These are phyloP conservation scores for Pogoniulus pusillus DNA, from an alignment of 2,797 vertebrate genomes.

Conservation along the genomic window DNA sequence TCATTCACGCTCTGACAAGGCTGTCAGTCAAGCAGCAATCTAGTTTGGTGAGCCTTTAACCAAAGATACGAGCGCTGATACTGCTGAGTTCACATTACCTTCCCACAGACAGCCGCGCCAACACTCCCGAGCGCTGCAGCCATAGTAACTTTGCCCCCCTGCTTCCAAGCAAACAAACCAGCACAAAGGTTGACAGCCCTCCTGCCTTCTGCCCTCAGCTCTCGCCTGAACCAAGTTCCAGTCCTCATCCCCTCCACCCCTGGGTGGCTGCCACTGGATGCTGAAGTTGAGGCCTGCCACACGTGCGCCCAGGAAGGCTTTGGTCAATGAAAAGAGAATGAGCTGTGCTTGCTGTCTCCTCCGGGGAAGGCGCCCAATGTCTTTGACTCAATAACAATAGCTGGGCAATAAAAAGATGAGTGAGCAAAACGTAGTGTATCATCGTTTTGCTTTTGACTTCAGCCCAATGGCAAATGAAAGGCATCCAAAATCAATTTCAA, in stretches of 20 bases:
- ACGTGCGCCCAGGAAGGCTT: conserved; percentile 8
- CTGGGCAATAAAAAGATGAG: conserved; percentile 69
- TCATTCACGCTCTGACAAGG: conserved; percentile 80
- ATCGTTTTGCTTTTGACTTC: conserved; percentile 68
- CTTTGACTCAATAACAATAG: conserved; percentile 67
- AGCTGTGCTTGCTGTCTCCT: conserved; percentile 28
- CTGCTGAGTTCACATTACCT: conserved; percentile 79
- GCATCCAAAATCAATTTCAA: conserved; percentile 76
- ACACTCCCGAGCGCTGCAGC: conserved; percentile 40
- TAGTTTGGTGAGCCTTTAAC: conserved; percentile 76
- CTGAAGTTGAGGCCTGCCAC: background rate
- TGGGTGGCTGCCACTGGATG: background rate
- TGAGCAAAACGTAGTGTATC: conserved; percentile 59
- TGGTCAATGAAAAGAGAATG: conserved; percentile 51
- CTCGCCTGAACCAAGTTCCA: background rate
- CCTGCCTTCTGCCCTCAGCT: background rate
- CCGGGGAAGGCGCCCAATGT: conserved; percentile 33
- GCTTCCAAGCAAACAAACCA: conserved; percentile 65
- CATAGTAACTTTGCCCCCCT: conserved; percentile 68
- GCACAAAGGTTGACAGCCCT: conserved; percentile 28
- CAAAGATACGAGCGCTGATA: conserved; percentile 79
- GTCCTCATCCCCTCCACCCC: background rate
- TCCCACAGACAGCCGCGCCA: conserved; percentile 68
- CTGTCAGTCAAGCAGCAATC: conserved; percentile 79
- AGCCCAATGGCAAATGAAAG: conserved; percentile 75